Evolutionary conservation across 2,113 vertebrate genomes (phyloP).

Genomic region (Mola mola): DNA sequence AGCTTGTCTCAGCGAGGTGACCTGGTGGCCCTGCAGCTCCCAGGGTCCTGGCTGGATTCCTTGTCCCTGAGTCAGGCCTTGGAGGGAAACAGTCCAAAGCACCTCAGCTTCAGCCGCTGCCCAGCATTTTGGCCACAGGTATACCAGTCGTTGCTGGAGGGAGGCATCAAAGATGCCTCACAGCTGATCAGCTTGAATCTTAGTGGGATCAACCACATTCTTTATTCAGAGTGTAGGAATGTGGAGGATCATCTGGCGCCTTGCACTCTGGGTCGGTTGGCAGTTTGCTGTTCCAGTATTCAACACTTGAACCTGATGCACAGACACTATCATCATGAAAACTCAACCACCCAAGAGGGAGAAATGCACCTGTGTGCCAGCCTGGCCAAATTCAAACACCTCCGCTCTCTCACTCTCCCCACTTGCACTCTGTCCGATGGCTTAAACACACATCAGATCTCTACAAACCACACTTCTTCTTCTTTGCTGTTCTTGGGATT

Average conservation of each 20-base stretch:
- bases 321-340: conserved; percentile 89
- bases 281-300: conserved; percentile 84
- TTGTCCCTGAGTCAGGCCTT: conserved; percentile 87
- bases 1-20: conserved; percentile 87
- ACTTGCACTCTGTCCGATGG: conserved; percentile 88
- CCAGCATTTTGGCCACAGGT: conserved; percentile 86
- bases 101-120: conserved; percentile 95
- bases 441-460: conserved; percentile 39
- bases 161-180: conserved; percentile 83
- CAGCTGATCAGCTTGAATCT: conserved; percentile 91
- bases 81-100: conserved; percentile 89
- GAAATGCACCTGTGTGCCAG: conserved; percentile 88
- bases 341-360: conserved; percentile 77
- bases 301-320: conserved; percentile 92
- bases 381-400: conserved; percentile 82
- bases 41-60: conserved; percentile 91
- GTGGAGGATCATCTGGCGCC: conserved; percentile 90
- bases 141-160: conserved; percentile 86
- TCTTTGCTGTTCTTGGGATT: conserved; percentile 80
- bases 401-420: conserved; percentile 88
- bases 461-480: conserved; percentile 33
- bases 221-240: conserved; percentile 83
- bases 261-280: conserved; percentile 84
- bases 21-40: conserved; percentile 93
- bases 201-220: conserved; percentile 89